Evolutionary conservation across 2,113 vertebrate species (phyloP), one percentile per base, ranked within the genome.

Genomic region (Misgurnus anguillicaudatus): DNA sequence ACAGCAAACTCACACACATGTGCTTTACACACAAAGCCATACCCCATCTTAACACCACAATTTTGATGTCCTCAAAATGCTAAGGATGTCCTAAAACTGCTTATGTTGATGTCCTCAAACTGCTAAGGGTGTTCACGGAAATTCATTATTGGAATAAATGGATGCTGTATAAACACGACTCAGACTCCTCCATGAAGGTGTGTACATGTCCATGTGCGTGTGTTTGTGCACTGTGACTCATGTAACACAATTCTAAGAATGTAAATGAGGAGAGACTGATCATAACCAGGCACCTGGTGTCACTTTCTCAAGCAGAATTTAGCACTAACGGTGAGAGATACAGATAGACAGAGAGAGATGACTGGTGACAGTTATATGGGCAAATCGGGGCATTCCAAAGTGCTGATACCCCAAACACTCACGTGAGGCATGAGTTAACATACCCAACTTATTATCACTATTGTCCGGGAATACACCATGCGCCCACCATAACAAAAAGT

Each of bases 271-370:
- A 74, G 16, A 39, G 42, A 61, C n/a, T n/a, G 73, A 75, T 75
- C 62, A 64, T 48, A 64, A 64, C 2, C 42, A 63, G 45, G 31
- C 73, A 75, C 71, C 71, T 62, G 57, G 58, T 64, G 60, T 74
- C 41, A 16, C 61, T 74, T 61, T 14, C 19, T 45, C 41, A 74
- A 61, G 42, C 17, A 48, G 42, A 64, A 51, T 64, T 75, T 75
- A 51, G 24, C 73, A 51, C 60, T 51, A 2, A 62, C 19, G 17
- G 45, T 38, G 73, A 64, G 71, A 74, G 71, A 62, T 74, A 73
- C 19, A 60, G n/a, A 60, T 17, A 73, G 55, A 73, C 19, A 47
- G 55, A 7, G 17, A 60, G 41, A 45, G 57, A 62, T 39, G 31
- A 16, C 62, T 64, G 60, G 41, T 64, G 10, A 51, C 17, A 51